Evolutionary conservation across 2,113 vertebrate genomes (phyloP).

Genomic region (Nibea coibor): DNA sequence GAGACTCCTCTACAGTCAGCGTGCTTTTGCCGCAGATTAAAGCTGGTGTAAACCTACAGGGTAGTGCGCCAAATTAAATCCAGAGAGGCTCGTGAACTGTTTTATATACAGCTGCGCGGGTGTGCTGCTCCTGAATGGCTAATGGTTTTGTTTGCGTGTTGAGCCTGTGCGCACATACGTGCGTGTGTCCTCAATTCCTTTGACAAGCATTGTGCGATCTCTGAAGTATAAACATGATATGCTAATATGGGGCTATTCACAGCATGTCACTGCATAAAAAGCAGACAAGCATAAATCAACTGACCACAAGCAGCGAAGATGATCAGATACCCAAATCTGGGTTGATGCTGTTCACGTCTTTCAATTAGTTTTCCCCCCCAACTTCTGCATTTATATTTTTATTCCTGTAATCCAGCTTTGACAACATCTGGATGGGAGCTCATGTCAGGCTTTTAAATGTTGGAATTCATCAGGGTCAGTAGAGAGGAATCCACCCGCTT

Average conservation of each 20-base stretch:
- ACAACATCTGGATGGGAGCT: constrained; percentile 57
- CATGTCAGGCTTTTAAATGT: constrained; percentile 42
- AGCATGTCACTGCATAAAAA: constrained; percentile 1
- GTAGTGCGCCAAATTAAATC: constrained; percentile 39
- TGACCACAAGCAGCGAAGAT: constrained; percentile 11
- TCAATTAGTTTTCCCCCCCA: rapidly evolving
- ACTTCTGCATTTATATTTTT: constrained; percentile 4
- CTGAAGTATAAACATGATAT: neutral
- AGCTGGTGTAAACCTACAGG: constrained; percentile 42
- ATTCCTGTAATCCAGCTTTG: constrained; percentile 30
- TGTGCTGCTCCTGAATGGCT: constrained; percentile 9
- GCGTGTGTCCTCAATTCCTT: neutral
- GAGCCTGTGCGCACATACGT: too few species aligned
- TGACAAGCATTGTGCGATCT: too few species aligned
- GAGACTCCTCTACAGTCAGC: constrained; percentile 4
- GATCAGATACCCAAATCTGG: constrained; percentile 18
- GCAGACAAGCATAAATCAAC: constrained; percentile 25
- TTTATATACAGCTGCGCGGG: neutral
- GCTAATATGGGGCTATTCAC: constrained; percentile 9
- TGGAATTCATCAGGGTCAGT: constrained; percentile 3
- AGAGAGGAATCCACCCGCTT: neutral
- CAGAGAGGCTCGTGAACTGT: constrained; percentile 28
- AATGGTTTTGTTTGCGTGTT: neutral
- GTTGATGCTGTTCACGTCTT: constrained; percentile 25
- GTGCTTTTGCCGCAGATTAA: constrained; percentile 27